Evolutionary conservation across 2,888 invertebrate species (phyloP).

Genomic region (Stramonita haemastoma): DNA sequence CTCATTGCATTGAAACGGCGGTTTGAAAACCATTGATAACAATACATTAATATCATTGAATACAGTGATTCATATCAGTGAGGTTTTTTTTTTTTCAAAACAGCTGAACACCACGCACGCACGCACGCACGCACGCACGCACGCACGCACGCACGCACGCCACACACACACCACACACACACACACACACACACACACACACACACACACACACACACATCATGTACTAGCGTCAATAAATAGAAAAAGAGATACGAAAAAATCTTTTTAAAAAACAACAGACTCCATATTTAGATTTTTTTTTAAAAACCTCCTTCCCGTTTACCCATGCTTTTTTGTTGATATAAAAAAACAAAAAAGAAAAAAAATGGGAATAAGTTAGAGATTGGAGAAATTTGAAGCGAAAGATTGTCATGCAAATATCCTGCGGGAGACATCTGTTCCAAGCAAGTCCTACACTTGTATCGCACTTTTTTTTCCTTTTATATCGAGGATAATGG

Average conservation of each 20-base stretch:
- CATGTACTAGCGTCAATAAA: neutral
- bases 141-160: neutral
- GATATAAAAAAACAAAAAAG: no score
- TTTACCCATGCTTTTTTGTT: no score
- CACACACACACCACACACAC: neutral
- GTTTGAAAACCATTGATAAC: no score
- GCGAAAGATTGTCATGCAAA: neutral
- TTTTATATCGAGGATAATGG: no score
- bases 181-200: neutral
- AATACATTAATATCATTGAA: neutral
- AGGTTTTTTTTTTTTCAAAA: no score
- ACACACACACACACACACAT: neutral
- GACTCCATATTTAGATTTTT: neutral
- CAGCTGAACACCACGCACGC: neutral
- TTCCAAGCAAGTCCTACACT: neutral
- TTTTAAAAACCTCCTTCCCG: neutral
- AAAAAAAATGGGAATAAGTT: neutral
- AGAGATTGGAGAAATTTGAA: neutral
- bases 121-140: neutral
- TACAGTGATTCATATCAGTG: neutral
- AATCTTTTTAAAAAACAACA: neutral
- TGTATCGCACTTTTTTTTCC: neutral
- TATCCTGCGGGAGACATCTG: neutral
- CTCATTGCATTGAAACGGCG: no score
- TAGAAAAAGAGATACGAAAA: neutral